phyloP scores from a whole-genome alignment of 2,888 invertebrate genomes.

The Pantelozetes paolii region DNA sequence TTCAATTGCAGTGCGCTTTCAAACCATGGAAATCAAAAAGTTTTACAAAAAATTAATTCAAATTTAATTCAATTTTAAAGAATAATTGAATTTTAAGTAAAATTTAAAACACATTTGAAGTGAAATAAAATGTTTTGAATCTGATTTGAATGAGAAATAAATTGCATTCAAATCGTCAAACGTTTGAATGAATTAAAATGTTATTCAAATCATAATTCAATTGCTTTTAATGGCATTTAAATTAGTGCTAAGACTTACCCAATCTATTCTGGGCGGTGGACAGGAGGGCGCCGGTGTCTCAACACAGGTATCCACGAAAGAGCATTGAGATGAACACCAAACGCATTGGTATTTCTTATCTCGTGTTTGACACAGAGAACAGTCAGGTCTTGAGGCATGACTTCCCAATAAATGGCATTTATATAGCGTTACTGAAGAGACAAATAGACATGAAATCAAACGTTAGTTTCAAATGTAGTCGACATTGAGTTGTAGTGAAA shows the following conservation, averaged over 20 bases:
- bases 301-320: slow-evolving; percentile 76
- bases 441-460: slow-evolving; percentile 1
- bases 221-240: not conserved
- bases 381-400: slow-evolving; percentile 88
- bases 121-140: no score
- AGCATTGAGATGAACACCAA: slow-evolving; percentile 89
- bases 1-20: slow-evolving; percentile 13
- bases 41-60: no score
- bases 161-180: no score
- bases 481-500: not conserved
- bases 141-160: no score
- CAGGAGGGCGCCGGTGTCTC: slow-evolving; percentile 76
- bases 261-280: slow-evolving; percentile 84
- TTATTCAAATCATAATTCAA: not conserved
- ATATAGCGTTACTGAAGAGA: slow-evolving; percentile 70
- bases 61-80: no score
- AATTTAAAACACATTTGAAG: no score
- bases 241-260: slow-evolving; percentile 57
- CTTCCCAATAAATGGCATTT: slow-evolving; percentile 94
- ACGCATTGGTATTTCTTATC: slow-evolving; percentile 80
- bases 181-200: no score
- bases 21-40: no score
- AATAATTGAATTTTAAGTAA: no score
- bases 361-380: slow-evolving; percentile 89
- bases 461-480: not conserved